Percentiles rank a stretch among this genome's conserved stretches.
Conservation (phyloP, 2,113 vertebrate species). For the Ranitomeya imitator region DNA sequence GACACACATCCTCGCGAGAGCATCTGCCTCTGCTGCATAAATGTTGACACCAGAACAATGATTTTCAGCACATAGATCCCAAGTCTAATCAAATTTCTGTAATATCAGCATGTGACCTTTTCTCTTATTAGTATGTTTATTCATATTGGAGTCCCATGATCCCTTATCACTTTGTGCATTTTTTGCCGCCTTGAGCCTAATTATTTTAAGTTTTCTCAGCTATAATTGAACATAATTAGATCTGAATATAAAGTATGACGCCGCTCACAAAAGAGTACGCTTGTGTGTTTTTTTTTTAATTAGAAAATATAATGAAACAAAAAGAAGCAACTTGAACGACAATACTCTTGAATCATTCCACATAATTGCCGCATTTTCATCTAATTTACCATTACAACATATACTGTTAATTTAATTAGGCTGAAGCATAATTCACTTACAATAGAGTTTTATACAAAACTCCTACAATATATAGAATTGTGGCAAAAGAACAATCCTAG, state of each 20-base stretch:
- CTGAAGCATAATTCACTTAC: not conserved
- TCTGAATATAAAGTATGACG: constrained; percentile 64
- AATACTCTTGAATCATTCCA: constrained; percentile 13
- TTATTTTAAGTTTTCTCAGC: constrained; percentile 67
- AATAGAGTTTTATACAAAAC: not conserved
- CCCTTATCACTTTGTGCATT: constrained; percentile 61
- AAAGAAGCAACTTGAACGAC: constrained; percentile 23
- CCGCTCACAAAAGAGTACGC: not conserved
- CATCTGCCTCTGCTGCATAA: constrained; percentile 61
- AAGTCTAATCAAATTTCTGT: constrained; percentile 75
- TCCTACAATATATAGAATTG: not conserved
- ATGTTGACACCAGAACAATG: constrained; percentile 66
- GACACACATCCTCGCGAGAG: constrained; percentile 43
- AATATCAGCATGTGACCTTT: constrained; percentile 75
- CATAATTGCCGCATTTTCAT: not conserved
- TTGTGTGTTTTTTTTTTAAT: constrained; percentile 34
- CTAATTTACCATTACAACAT: not conserved
- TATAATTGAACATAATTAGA: constrained; percentile 68
- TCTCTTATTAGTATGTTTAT: constrained; percentile 74
- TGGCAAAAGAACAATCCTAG: not conserved
- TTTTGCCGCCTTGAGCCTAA: constrained; percentile 64
- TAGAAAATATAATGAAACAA: constrained; percentile 37
- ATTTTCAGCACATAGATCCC: constrained; percentile 67
- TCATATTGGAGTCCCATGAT: constrained; percentile 65
- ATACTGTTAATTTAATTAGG: not conserved